Evolutionary conservation across 2,113 vertebrate species (phyloP).

Genomic region (Amphilophus citrinellus): DNA sequence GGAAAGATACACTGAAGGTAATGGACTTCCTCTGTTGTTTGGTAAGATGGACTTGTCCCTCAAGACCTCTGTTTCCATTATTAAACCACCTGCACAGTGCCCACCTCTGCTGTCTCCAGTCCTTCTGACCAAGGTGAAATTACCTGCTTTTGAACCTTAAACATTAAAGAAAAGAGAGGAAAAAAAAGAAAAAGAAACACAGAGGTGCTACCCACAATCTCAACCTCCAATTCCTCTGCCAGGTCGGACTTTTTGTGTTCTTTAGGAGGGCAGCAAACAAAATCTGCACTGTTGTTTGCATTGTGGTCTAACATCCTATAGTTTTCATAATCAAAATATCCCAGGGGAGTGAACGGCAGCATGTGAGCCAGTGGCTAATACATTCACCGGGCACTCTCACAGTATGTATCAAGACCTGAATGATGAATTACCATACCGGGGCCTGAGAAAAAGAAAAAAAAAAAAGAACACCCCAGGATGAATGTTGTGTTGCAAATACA

Average conservation of each 20-base stretch:
- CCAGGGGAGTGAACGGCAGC: conserved; percentile 7
- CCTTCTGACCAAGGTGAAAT: conserved; percentile 66
- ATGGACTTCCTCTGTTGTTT: conserved; percentile 81
- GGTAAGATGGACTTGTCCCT: conserved; percentile 67
- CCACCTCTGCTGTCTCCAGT: conserved; percentile 67
- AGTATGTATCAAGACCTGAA: conserved; percentile 44
- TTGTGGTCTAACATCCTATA: conserved; percentile 14
- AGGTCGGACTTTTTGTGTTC: conserved; percentile 24
- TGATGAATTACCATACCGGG: conserved; percentile 67
- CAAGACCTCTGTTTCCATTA: conserved; percentile 75
- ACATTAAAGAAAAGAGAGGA: conserved; percentile 7
- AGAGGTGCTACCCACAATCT: conserved; percentile 28
- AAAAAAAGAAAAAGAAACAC: conserved; percentile 5
- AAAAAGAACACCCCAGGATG: conserved; percentile 30
- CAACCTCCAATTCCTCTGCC: conserved; percentile 55
- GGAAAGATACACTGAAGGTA: conserved; percentile 71
- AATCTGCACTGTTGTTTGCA: conserved; percentile 21
- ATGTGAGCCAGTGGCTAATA: conserved; percentile 28
- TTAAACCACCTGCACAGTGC: conserved; percentile 69
- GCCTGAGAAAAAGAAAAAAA: conserved; percentile 16
- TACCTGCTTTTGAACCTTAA: conserved; percentile 69
- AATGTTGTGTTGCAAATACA: conserved; percentile 61
- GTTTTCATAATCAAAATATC: conserved; percentile 40
- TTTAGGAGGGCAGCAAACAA: neutral
- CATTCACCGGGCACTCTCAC: conserved; percentile 34